phyloP scores from a whole-genome alignment of 2,797 vertebrate species.

The Cichlasoma orientale region DNA sequence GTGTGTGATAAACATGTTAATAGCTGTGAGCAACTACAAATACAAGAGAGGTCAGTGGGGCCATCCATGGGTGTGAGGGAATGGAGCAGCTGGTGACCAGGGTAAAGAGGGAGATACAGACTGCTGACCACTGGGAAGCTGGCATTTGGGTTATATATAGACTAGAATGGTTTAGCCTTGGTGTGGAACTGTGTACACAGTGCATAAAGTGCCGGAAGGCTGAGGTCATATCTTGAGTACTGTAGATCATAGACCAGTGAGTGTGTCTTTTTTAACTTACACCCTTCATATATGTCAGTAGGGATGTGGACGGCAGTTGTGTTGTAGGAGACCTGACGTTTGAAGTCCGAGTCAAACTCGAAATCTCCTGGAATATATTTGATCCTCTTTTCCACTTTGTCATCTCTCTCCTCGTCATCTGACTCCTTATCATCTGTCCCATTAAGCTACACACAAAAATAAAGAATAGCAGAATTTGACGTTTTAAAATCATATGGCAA shows the following conservation, averaged over 20 bases:
- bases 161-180: slow-evolving; percentile 17
- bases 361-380: slow-evolving; percentile 88
- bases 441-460: not conserved
- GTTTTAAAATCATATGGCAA: not conserved
- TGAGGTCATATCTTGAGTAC: slow-evolving; percentile 29
- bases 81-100: slow-evolving; percentile 68
- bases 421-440: not conserved
- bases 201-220: slow-evolving; percentile 36
- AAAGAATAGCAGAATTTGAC: not conserved
- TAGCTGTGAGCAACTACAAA: not conserved
- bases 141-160: slow-evolving; percentile 61
- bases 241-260: slow-evolving; percentile 29
- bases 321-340: slow-evolving; percentile 89
- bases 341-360: slow-evolving; percentile 87
- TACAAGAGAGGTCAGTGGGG: slow-evolving; percentile 18
- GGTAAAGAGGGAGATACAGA: slow-evolving; percentile 35
- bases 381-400: slow-evolving; percentile 75
- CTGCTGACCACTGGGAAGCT: slow-evolving; percentile 34
- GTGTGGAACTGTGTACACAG: slow-evolving; percentile 24
- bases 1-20: not conserved
- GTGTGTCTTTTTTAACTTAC: slow-evolving; percentile 84
- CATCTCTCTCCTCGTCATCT: not conserved
- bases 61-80: slow-evolving; percentile 35
- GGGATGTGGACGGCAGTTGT: slow-evolving; percentile 96
- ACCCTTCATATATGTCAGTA: slow-evolving; percentile 97